Evolutionary conservation across 1,140 invertebrate species (phyloP), one percentile per base, ranked within the genome.

Genomic region (Plutomurus gul): DNA sequence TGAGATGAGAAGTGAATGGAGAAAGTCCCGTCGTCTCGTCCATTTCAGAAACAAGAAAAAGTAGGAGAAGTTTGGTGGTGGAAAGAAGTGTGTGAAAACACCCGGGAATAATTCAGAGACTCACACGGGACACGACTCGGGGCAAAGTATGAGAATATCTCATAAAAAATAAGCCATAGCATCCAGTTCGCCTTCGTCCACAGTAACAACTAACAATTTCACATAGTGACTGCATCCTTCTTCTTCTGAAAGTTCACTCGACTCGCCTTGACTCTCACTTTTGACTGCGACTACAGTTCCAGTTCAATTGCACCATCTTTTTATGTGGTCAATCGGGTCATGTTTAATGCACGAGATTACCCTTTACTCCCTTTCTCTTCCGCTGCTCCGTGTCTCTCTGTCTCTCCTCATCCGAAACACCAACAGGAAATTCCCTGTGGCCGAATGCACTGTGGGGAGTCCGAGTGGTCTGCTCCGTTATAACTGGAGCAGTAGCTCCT

Each of bases 301-400:
- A 56, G 51, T 75, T 77, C 65, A 60, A 47, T 77, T 78, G 25
- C 39, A 70, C 51, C 39, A 81, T 75, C 77, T 75, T 74, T 81
- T 82, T 82, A 79, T 79, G 81, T 82, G 81, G 81, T 82, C 81
- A 79, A 82, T 79, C 65, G 81, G 81, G 74, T 82, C 76, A 82
- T 82, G 81, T 82, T 76, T 82, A 79, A 82, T 82, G 77, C 81
- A 82, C 33, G 77, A 82, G 81, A 82, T 82, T 82, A 82, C 77
- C 81, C 81, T 82, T 82, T 81, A 30, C 43, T 40, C 25, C 70
- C 65, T 36, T 60, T 18, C 10, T 56, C 22, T 56, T 27, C 16
- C 22, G 20, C 20, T 10, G 8, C 22, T 60, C 51, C 20, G 16
- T 25, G 8, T 71, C 25, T 71, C 20, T 71, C 33, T 39, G 13